Percentiles rank a stretch among this genome's conserved stretches.
These are phyloP conservation scores for Falcunculus frontatus DNA, from an alignment of 2,113 vertebrate species.

Conservation along the genomic window DNA sequence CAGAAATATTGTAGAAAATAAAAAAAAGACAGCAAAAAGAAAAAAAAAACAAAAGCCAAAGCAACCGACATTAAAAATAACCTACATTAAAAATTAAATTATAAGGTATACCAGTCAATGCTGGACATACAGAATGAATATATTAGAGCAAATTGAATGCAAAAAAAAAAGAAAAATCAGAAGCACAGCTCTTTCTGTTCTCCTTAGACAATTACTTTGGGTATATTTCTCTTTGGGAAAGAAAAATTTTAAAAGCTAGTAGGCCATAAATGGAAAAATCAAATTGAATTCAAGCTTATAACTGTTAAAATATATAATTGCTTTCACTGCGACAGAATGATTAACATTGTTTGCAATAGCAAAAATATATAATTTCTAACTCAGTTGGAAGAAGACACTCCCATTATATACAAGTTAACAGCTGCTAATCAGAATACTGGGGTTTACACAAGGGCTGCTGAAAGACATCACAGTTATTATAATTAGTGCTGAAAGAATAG, in stretches of 20 bases:
- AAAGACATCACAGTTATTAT: neutral
- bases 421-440: neutral
- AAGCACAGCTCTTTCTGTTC: neutral
- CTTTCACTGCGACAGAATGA: neutral
- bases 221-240: neutral
- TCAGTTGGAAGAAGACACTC: neutral
- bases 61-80: neutral
- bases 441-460: neutral
- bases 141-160: neutral
- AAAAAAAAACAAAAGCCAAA: neutral
- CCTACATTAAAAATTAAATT: neutral
- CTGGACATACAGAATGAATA: neutral
- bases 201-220: neutral
- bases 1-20: neutral
- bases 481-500: conserved; percentile 13
- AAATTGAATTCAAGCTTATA: neutral
- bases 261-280: neutral
- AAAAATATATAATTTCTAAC: neutral
- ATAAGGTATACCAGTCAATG: neutral
- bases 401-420: neutral
- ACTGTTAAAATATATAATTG: neutral
- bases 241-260: neutral
- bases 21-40: neutral
- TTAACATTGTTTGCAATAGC: neutral
- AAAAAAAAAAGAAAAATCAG: neutral